Evolutionary conservation across 2,113 vertebrate genomes (phyloP).

Genomic region (Notechis scutatus): DNA sequence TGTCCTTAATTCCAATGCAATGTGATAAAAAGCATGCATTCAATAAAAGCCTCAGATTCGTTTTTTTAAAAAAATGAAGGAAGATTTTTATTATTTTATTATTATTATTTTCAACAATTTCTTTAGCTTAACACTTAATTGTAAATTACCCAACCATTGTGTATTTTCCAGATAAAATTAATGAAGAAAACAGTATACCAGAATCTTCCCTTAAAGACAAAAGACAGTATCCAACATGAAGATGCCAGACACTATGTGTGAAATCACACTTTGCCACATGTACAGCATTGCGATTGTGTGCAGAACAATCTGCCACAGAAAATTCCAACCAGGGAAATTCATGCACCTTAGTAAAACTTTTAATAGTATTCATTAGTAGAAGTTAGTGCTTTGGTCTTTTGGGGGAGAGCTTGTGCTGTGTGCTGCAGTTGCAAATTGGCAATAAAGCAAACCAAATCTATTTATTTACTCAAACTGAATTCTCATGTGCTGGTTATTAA

Average conservation of each 20-base stretch:
- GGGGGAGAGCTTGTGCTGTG: background rate
- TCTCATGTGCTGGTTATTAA: background rate
- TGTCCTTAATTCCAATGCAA: background rate
- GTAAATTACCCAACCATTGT: constrained; percentile 77
- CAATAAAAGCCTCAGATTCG: constrained; percentile 31
- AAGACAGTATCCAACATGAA: constrained; percentile 31
- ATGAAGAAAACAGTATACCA: constrained; percentile 68
- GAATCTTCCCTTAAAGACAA: constrained; percentile 52
- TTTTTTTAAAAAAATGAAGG: constrained; percentile 26
- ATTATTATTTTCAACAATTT: constrained; percentile 65
- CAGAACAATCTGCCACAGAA: constrained; percentile 30
- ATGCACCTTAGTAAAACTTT: constrained; percentile 12
- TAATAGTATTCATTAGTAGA: background rate
- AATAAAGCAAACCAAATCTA: background rate
- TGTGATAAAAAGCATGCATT: background rate
- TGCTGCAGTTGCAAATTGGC: background rate
- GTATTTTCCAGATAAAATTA: constrained; percentile 75
- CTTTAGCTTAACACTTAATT: constrained; percentile 78
- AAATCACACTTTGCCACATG: constrained; percentile 27
- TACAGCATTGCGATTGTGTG: constrained; percentile 34
- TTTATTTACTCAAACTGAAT: background rate
- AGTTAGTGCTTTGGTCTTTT: background rate
- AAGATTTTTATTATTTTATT: constrained; percentile 57
- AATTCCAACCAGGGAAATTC: constrained; percentile 62
- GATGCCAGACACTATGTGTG: constrained; percentile 23